Percentiles rank a stretch among this genome's conserved stretches.
These are phyloP conservation scores for Cavia porcellus DNA, from an alignment of 2,113 vertebrate species.

Conservation along the genomic window DNA sequence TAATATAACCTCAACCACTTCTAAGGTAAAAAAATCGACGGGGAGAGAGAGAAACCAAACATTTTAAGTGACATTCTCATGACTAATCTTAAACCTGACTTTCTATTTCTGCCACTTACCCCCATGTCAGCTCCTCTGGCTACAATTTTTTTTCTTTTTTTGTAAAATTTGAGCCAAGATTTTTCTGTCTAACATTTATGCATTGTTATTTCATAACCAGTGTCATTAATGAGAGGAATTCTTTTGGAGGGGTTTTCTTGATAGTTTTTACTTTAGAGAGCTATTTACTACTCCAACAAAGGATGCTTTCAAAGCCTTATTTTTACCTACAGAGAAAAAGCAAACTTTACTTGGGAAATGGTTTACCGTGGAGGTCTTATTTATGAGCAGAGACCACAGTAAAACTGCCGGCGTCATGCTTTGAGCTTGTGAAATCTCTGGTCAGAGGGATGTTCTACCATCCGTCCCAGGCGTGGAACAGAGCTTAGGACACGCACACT, in stretches of 20 bases:
- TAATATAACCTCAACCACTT: not conserved
- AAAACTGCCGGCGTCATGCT: not conserved
- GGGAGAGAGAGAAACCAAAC: not conserved
- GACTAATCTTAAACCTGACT: not conserved
- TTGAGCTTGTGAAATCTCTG: constrained; percentile 40
- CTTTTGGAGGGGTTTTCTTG: not conserved
- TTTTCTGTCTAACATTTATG: constrained; percentile 29
- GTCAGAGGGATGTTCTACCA: not conserved
- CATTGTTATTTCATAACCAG: not conserved
- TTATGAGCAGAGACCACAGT: constrained; percentile 46
- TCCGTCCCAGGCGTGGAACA: not conserved
- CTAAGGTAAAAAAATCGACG: not conserved
- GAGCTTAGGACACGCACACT: not conserved
- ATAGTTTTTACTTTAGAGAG: constrained; percentile 43
- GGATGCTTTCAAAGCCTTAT: not conserved
- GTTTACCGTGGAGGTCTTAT: constrained; percentile 33
- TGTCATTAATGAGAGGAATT: not conserved
- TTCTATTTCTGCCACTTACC: not conserved
- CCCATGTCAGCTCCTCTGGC: not conserved
- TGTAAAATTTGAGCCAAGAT: constrained; percentile 11
- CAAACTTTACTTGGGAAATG: constrained; percentile 42
- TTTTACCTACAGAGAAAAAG: constrained; percentile 48
- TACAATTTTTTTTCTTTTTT: not conserved
- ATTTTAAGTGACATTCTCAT: not conserved
- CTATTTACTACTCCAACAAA: constrained; percentile 21